phyloP scores from a whole-genome alignment of 2,113 vertebrate genomes.

The Hippocampus zosterae region DNA sequence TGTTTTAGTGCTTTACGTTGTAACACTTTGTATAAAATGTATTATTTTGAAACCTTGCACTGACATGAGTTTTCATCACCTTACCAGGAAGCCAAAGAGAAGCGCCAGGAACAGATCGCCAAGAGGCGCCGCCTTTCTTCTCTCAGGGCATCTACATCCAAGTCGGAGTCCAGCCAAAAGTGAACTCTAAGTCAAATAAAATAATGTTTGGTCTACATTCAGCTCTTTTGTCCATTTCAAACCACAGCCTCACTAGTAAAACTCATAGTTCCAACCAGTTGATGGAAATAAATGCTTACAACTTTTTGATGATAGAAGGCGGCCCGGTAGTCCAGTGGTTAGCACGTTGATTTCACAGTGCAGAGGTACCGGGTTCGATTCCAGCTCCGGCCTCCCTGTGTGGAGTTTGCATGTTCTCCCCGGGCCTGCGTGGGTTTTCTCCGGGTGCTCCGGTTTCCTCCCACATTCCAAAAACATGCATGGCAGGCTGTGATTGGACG shows the following conservation, averaged over 20 bases:
- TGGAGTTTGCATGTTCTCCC: no score
- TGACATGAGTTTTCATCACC: background rate
- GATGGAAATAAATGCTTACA: no score
- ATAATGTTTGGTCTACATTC: constrained; percentile 64
- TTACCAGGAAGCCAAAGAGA: constrained; percentile 95
- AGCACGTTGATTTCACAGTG: no score
- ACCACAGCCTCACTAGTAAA: background rate
- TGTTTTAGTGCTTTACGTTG: background rate
- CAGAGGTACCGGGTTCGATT: no score
- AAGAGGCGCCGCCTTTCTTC: constrained; percentile 97
- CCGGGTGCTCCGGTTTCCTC: no score
- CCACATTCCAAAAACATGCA: no score
- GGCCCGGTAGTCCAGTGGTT: no score
- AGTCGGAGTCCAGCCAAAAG: constrained; percentile 98
- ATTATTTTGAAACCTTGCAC: background rate
- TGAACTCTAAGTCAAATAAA: constrained; percentile 77
- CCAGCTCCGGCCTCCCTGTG: no score
- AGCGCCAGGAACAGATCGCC: constrained; percentile 95
- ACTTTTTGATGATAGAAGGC: background rate
- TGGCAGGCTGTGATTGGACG: no score
- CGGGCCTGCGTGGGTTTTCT: no score
- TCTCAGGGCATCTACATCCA: constrained; percentile 93
- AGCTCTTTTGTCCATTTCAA: background rate
- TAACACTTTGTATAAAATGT: background rate
- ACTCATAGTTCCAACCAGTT: no score